Evolutionary conservation across 2,113 vertebrate species (phyloP).

Genomic region (Junco hyemalis): DNA sequence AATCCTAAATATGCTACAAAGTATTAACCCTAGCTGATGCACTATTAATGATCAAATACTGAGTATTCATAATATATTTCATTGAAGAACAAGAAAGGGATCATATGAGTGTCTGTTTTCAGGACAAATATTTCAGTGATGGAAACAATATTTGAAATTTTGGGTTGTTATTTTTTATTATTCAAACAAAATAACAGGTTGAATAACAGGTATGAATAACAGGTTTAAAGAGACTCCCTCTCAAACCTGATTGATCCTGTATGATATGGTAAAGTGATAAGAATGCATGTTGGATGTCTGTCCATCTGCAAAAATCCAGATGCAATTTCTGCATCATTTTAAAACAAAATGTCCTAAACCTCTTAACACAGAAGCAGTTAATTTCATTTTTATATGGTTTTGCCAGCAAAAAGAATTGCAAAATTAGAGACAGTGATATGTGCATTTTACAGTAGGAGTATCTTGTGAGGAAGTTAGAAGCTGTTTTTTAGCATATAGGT

Average conservation of each 20-base stretch:
- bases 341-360: neutral
- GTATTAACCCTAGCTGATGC: neutral
- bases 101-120: neutral
- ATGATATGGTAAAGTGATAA: neutral
- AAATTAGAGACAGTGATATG: neutral
- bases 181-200: no score
- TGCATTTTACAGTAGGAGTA: neutral
- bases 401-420: neutral
- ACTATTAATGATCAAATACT: neutral
- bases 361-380: neutral
- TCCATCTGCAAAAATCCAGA: neutral
- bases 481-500: neutral
- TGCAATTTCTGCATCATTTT: neutral
- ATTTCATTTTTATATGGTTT: neutral
- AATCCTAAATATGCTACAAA: neutral
- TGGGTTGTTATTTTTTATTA: neutral
- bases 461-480: neutral
- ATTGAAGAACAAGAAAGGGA: neutral
- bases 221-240: neutral
- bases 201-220: neutral
- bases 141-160: neutral
- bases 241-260: neutral
- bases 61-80: neutral
- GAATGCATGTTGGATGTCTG: accelerated
- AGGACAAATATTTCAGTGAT: neutral